Evolutionary conservation across 1,140 invertebrate species (phyloP).

Genomic region (Phortica variegata): DNA sequence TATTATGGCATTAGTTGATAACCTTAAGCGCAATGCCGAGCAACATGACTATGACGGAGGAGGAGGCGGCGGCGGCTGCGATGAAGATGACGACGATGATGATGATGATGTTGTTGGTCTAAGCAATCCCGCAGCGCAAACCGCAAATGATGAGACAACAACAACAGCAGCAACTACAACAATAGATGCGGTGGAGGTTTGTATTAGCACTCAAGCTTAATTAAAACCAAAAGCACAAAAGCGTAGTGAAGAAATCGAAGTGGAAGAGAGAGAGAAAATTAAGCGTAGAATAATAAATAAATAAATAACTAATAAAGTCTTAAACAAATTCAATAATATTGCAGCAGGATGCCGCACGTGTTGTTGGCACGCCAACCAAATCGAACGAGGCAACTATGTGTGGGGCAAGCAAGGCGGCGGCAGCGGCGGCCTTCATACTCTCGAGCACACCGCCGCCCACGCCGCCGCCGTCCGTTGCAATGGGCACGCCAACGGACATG

Average conservation of each 20-base stretch:
- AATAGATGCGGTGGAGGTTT: background rate
- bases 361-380: no score
- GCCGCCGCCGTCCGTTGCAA: slow-evolving; percentile 9
- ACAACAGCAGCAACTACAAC: slow-evolving; percentile 20
- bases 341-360: slow-evolving; percentile 40
- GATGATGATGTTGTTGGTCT: slow-evolving; percentile 17
- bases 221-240: no score
- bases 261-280: no score
- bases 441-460: no score
- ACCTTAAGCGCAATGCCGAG: slow-evolving; percentile 34
- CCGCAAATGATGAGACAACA: slow-evolving; percentile 41
- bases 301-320: no score
- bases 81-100: slow-evolving; percentile 7
- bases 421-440: no score
- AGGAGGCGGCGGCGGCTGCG: slow-evolving; percentile 4
- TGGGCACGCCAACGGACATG: slow-evolving; percentile 34
- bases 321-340: no score
- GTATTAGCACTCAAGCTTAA: no score
- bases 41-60: slow-evolving; percentile 20
- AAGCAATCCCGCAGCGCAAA: slow-evolving; percentile 44
- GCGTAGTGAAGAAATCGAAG: no score
- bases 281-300: no score
- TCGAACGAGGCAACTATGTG: no score
- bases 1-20: slow-evolving; percentile 42
- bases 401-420: no score